Conservation (phyloP, 2,113 vertebrate genomes). For the Arenaria interpres region DNA sequence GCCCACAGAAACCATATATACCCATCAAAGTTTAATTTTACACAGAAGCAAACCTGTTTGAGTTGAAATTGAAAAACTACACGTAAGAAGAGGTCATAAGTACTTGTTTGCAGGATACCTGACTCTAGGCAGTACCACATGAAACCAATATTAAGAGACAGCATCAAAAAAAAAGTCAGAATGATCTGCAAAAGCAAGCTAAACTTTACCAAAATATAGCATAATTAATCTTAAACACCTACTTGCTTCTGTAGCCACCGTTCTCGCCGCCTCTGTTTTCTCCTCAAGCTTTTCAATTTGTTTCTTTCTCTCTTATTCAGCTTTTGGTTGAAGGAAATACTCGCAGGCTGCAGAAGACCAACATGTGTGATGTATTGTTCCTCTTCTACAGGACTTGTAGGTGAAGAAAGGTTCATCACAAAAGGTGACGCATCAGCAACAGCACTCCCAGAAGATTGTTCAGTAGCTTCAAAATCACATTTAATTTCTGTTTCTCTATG, state of each 20-base stretch:
- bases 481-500: conserved; percentile 45
- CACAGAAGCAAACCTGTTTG: accelerated
- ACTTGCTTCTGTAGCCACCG: conserved; percentile 80
- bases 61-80: not conserved
- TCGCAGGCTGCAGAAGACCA: conserved; percentile 6
- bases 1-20: not conserved
- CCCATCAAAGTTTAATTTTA: not conserved
- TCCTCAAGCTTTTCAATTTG: conserved; percentile 80
- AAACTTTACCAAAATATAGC: not conserved
- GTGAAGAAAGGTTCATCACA: conserved; percentile 51
- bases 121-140: not conserved
- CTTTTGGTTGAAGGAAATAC: conserved; percentile 64
- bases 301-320: conserved; percentile 82
- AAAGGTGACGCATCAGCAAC: conserved; percentile 11
- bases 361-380: not conserved
- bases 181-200: not conserved
- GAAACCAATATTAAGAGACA: not conserved
- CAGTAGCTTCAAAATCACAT: conserved; percentile 62
- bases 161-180: not conserved
- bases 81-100: not conserved
- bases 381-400: conserved; percentile 40
- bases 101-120: not conserved
- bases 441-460: conserved; percentile 20
- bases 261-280: conserved; percentile 81
- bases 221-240: not conserved